These are phyloP conservation scores for Pogonus chalceus DNA, from an alignment of 1,140 invertebrate genomes.

Conservation along the genomic window DNA sequence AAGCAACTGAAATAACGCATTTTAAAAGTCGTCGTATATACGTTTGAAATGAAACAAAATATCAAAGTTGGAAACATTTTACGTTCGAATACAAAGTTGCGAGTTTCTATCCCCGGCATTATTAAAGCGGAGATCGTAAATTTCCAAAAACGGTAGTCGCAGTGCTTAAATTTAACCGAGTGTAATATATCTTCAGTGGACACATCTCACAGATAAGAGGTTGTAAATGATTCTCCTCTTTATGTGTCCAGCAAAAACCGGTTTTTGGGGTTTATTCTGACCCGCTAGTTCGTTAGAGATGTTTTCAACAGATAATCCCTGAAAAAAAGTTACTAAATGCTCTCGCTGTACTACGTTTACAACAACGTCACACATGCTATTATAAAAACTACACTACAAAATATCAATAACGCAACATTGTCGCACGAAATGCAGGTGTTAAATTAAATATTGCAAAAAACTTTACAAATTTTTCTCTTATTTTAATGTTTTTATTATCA, in stretches of 20 bases:
- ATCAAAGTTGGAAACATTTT: background rate
- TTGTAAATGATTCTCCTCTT: slow-evolving; percentile 5
- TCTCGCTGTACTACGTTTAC: too few species aligned
- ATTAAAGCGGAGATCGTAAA: slow-evolving; percentile 5
- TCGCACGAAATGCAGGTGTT: too few species aligned
- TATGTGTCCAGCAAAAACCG: slow-evolving; percentile 6
- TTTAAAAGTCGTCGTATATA: background rate
- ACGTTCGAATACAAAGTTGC: background rate
- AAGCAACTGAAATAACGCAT: too few species aligned
- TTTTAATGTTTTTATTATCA: too few species aligned
- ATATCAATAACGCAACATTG: too few species aligned
- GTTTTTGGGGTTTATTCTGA: slow-evolving; percentile 1
- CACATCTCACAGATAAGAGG: slow-evolving; percentile 4
- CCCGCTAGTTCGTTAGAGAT: slow-evolving; percentile 2
- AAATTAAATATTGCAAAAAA: too few species aligned
- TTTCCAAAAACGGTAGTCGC: background rate
- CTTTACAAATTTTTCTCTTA: too few species aligned
- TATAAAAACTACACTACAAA: too few species aligned
- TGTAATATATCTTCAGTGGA: slow-evolving; percentile 5
- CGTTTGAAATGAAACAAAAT: background rate
- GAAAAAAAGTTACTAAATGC: background rate
- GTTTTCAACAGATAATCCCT: background rate
- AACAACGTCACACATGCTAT: too few species aligned
- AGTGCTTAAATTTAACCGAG: slow-evolving; percentile 1
- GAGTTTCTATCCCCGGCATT: background rate